Percentiles rank a stretch among this genome's conserved stretches.
Conservation (phyloP, 2,888 invertebrate species). For the Mesochorus sp. region DNA sequence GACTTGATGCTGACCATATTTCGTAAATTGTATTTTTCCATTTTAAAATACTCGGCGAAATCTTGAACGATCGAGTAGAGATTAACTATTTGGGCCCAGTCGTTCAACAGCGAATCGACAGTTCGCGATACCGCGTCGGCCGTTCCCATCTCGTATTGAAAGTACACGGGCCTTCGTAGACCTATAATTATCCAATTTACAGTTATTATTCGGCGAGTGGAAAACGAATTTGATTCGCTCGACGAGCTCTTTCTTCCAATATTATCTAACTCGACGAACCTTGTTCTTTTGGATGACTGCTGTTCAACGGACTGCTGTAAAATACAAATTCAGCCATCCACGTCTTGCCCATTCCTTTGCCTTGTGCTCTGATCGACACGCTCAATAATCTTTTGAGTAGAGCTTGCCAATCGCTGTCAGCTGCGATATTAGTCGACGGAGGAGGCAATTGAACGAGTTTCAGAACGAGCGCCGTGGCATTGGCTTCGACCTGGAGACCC, state of each 20-base stretch:
- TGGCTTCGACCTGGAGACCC: constrained; percentile 95
- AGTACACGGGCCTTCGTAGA: constrained; percentile 93
- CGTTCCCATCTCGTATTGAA: constrained; percentile 94
- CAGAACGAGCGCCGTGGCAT: constrained; percentile 92
- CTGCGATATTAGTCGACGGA: constrained; percentile 83
- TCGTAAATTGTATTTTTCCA: constrained; percentile 86
- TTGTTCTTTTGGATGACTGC: constrained; percentile 92
- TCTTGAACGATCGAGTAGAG: constrained; percentile 93
- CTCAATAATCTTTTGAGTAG: constrained; percentile 91
- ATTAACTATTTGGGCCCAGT: constrained; percentile 96
- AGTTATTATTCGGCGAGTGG: neutral
- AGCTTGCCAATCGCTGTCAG: constrained; percentile 85
- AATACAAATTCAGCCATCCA: constrained; percentile 97
- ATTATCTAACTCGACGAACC: constrained; percentile 82
- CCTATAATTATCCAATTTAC: constrained; percentile 82
- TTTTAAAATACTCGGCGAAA: constrained; percentile 90
- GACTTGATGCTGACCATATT: constrained; percentile 93
- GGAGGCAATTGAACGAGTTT: constrained; percentile 90
- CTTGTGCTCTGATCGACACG: constrained; percentile 91
- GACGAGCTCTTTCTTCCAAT: neutral
- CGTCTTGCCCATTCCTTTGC: constrained; percentile 89
- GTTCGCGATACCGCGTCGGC: constrained; percentile 90
- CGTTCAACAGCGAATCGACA: constrained; percentile 93
- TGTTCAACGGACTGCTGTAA: constrained; percentile 90
- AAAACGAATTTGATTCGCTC: no score